Base-by-base conservation (phyloP, 2,888 invertebrate species). In the Fragum sueziense region DNA sequence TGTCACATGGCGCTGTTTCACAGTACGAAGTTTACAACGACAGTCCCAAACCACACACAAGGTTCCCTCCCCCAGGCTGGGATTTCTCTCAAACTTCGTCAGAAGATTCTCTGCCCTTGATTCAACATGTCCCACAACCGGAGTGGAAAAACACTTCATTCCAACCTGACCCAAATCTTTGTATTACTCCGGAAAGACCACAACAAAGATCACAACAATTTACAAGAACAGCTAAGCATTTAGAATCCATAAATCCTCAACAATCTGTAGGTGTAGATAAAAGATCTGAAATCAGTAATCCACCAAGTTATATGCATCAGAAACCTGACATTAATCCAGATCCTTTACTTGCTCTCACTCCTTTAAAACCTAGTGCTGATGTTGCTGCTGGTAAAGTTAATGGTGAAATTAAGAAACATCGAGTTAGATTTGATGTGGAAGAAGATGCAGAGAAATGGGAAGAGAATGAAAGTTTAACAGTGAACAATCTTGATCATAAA, bases 271-370 rank as follows among this genome's bases (percentile, higher is more conserved):
- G n/a, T n/a, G 25, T 27, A 7, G 57, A 57, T 22, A 22, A 22
- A 47, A 47, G 47, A 47, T 47, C 47, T 14, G 17, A 47, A 9
- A 2, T 14, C 4, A 2, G 20, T 47, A 22, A 37, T 27, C 27
- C 59, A 6, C 25, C 4, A 59, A 65, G 14, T 65, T 65, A 22
- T 17, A 20, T 67, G 17, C 70, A 69, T 29, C 51, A 71, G 57
- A 79, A 76, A 51, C 79, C 72, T n/a, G 70, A 71, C 14, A 47
- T 84, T 6, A 74, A 70, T 47, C 85, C 88, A 51, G 89, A 90
- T 52, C 89, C 89, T 9, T 75, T 84, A 31, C 73, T 91, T 22
- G 75, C 86, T 54, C 67, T 91, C 20, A 91, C 91, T 2, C 91
- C 91, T 41, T 87, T 89, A 62, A 88, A 88, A 76, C 34, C 76